Conservation (phyloP, 2,113 vertebrate genomes). For the Mobula birostris region DNA sequence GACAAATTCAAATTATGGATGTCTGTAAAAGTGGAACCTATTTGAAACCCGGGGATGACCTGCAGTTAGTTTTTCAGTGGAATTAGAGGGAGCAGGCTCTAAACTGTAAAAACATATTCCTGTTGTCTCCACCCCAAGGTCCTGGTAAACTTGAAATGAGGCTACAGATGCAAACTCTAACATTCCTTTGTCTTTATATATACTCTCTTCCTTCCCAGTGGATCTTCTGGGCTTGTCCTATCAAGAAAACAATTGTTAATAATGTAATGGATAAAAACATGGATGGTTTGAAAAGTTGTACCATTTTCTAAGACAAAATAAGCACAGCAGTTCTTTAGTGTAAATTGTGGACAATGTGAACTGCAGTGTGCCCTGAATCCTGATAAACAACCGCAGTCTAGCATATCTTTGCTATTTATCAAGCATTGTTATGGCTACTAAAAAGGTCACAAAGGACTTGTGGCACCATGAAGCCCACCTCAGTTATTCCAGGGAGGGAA, state of each 20-base stretch:
- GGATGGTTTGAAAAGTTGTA: not conserved
- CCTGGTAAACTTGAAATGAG: not conserved
- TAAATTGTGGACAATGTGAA: constrained; percentile 27
- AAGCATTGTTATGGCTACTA: constrained; percentile 68
- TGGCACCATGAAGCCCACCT: constrained; percentile 56
- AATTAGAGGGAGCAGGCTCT: not conserved
- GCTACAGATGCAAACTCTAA: not conserved
- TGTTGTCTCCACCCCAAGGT: not conserved
- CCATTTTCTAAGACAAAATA: not conserved
- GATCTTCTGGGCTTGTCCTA: not conserved
- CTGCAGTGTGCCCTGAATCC: constrained; percentile 35
- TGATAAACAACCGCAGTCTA: constrained; percentile 43
- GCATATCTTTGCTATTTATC: constrained; percentile 56
- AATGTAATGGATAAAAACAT: not conserved
- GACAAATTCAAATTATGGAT: too few relatives aligned
- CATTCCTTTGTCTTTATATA: not conserved
- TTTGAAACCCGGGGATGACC: too few relatives aligned
- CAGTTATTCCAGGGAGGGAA: constrained; percentile 61
- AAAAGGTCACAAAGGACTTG: constrained; percentile 57
- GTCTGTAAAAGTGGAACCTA: too few relatives aligned
- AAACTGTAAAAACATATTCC: not conserved
- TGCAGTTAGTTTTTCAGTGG: too few relatives aligned
- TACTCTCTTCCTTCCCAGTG: not conserved
- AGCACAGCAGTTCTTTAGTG: constrained; percentile 31
- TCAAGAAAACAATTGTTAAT: not conserved